Percentiles rank a stretch among this genome's conserved stretches.
Conservation (phyloP, 2,797 vertebrate genomes). For the Hapalemur alaotrensis region DNA sequence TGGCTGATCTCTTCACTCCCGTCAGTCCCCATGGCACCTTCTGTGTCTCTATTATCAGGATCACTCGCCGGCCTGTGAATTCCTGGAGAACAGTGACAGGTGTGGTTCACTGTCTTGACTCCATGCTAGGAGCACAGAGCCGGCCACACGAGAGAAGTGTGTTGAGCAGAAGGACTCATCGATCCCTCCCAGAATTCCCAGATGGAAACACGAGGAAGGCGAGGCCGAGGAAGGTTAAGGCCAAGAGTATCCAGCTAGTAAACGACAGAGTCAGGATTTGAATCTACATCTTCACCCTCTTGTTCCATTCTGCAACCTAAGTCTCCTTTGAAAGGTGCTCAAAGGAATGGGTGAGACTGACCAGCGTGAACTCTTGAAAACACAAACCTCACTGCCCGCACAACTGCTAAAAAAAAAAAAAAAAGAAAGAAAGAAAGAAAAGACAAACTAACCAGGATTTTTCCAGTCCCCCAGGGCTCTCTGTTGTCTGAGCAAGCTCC, state of each 20-base stretch:
- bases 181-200: not conserved
- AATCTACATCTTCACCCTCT: not conserved
- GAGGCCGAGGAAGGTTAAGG: not conserved
- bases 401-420: too few relatives aligned
- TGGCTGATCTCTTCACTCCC: not conserved
- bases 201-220: not conserved
- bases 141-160: not conserved
- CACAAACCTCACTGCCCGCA: too few relatives aligned
- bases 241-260: not conserved
- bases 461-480: not conserved
- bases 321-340: not conserved
- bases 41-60: not conserved
- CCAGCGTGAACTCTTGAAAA: rapidly evolving
- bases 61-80: not conserved
- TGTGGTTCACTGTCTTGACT: not conserved
- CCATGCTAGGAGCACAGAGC: not conserved
- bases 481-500: not conserved
- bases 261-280: not conserved
- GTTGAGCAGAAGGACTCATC: not conserved
- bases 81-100: not conserved
- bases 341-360: not conserved
- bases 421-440: too few relatives aligned
- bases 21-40: not conserved
- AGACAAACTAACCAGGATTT: not conserved
- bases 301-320: not conserved